Conservation (phyloP, 2,888 invertebrate genomes). For the Rhabditoides inermis region DNA sequence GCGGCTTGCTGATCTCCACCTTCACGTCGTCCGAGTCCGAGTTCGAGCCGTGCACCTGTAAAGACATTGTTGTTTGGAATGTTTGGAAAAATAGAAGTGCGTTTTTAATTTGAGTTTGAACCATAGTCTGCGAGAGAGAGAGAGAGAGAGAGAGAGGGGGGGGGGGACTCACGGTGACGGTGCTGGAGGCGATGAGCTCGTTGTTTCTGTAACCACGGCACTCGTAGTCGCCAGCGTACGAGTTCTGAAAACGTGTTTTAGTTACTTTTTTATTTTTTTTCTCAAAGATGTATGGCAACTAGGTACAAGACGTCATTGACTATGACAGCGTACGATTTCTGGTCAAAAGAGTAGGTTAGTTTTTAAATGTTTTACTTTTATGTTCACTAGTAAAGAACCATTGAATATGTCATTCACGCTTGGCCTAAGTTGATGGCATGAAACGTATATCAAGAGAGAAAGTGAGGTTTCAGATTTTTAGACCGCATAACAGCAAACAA, state of each 20-base stretch:
- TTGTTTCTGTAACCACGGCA: conserved; percentile 45
- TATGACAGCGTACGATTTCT: too few relatives aligned
- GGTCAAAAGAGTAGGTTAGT: too few relatives aligned
- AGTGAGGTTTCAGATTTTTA: too few relatives aligned
- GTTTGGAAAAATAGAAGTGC: not conserved
- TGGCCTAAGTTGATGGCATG: too few relatives aligned
- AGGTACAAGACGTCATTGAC: too few relatives aligned
- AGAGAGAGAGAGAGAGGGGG: not conserved
- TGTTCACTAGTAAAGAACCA: too few relatives aligned
- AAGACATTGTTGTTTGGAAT: not conserved
- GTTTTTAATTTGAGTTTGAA: not conserved
- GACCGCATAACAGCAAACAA: too few relatives aligned
- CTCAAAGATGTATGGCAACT: too few relatives aligned
- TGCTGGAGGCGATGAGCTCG: conserved; percentile 39
- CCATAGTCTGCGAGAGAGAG: not conserved
- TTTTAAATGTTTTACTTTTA: too few relatives aligned
- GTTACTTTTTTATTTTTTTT: not conserved
- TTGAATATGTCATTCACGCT: too few relatives aligned
- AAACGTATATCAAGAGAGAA: too few relatives aligned
- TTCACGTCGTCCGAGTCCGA: conserved; percentile 50
- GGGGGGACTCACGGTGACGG: conserved; percentile 34
- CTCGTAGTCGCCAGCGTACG: conserved; percentile 48
- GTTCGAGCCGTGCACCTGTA: not conserved
- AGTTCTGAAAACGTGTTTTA: conserved; percentile 17
- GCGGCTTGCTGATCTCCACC: conserved; percentile 69